Conservation (phyloP, 64 coral and sea anemone genomes). For the Acropora yongei region DNA sequence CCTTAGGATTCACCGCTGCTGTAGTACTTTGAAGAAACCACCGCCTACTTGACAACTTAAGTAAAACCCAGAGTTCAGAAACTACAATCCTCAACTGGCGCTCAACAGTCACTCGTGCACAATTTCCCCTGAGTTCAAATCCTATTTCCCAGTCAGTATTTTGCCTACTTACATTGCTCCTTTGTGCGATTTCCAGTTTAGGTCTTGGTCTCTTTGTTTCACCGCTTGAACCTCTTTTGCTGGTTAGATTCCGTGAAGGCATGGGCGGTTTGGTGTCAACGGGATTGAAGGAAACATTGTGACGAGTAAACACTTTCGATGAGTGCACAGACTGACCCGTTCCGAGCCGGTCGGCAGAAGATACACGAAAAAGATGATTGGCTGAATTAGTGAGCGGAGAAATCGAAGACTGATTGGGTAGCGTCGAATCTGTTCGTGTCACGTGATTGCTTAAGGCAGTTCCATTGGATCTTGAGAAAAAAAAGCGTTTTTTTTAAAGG, state of each 20-base stretch:
- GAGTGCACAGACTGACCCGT: neutral
- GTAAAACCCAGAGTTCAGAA: too few species aligned
- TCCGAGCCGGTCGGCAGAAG: neutral
- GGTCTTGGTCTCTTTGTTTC: neutral
- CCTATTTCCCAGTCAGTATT: neutral
- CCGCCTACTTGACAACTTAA: too few species aligned
- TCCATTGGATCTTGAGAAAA: neutral
- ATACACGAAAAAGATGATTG: neutral
- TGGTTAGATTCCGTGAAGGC: constrained; percentile 4
- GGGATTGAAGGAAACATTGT: constrained; percentile 15
- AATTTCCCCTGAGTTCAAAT: too few species aligned
- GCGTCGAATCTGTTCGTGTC: neutral
- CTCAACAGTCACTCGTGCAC: too few species aligned
- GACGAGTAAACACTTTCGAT: neutral
- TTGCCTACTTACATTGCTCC: constrained; percentile 18
- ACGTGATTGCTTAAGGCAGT: neutral
- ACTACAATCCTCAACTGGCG: too few species aligned
- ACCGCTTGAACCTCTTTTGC: constrained; percentile 6
- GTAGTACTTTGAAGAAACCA: too few species aligned
- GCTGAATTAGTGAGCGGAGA: neutral
- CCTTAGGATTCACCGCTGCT: too few species aligned
- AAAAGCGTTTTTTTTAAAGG: neutral
- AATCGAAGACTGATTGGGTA: neutral
- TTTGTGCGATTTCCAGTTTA: neutral
- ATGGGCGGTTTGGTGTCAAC: constrained; percentile 16